Conservation (phyloP, 2,797 vertebrate genomes). For the Sorex maritimensis region DNA sequence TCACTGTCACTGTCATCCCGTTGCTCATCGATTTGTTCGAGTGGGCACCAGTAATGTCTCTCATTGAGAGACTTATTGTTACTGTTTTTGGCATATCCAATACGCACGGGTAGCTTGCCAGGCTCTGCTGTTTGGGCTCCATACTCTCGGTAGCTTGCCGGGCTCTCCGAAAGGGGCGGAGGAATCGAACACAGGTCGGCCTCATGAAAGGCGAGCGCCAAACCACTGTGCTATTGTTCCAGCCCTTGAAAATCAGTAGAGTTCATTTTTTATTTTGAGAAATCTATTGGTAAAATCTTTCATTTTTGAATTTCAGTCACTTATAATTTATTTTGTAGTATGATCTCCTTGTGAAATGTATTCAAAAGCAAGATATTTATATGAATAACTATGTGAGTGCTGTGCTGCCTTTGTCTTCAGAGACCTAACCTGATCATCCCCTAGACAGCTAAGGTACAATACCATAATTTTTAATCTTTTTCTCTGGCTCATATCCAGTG, state of each 20-base stretch:
- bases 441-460: not conserved
- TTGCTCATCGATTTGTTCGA: too few species aligned
- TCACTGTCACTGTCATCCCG: too few species aligned
- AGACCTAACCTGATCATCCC: not conserved
- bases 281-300: constrained; percentile 40
- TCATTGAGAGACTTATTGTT: too few species aligned
- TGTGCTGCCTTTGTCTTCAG: not conserved
- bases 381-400: not conserved
- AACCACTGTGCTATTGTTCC: too few species aligned
- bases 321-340: constrained; percentile 34
- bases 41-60: too few species aligned
- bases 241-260: not conserved
- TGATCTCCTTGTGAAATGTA: not conserved
- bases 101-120: too few species aligned
- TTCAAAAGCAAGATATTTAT: constrained; percentile 37
- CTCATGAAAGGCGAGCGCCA: too few species aligned
- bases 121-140: too few species aligned
- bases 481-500: not conserved
- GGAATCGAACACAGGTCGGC: too few species aligned
- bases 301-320: constrained; percentile 18
- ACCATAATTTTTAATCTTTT: constrained; percentile 18
- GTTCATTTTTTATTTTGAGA: constrained; percentile 49
- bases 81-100: too few species aligned
- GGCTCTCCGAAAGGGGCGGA: too few species aligned
- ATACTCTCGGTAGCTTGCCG: too few species aligned